phyloP scores from a whole-genome alignment of 2,888 invertebrate genomes.

The Axea sp. region DNA sequence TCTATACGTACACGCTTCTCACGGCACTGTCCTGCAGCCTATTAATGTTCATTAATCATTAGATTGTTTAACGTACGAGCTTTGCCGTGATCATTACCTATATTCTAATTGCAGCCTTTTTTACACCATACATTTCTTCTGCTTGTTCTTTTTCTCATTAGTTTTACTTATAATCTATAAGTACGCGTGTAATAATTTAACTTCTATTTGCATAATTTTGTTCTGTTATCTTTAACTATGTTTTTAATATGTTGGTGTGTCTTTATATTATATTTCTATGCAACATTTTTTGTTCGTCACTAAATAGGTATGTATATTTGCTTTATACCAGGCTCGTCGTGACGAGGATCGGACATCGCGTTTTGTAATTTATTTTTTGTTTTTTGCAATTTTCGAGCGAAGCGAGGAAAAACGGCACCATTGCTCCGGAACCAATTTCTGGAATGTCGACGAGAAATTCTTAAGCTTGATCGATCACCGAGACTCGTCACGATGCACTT shows the following conservation, averaged over 20 bases:
- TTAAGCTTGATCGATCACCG: conserved; percentile 23
- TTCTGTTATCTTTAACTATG: conserved; percentile 70
- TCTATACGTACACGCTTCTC: conserved; percentile 63
- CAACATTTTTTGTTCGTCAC: conserved; percentile 62
- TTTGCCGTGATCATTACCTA: conserved; percentile 58
- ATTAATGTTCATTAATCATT: conserved; percentile 61
- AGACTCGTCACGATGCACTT: conserved; percentile 43
- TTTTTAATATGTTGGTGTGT: conserved; percentile 73
- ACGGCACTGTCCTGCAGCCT: conserved; percentile 71
- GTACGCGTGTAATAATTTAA: conserved; percentile 67
- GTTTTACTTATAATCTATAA: conserved; percentile 57
- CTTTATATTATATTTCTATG: conserved; percentile 71
- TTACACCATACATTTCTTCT: conserved; percentile 57
- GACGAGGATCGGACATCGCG: conserved; percentile 34
- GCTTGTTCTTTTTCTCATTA: conserved; percentile 23
- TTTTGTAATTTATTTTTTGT: no score
- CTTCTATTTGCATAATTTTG: conserved; percentile 74
- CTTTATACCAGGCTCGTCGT: conserved; percentile 33
- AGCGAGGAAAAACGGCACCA: no score
- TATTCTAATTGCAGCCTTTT: conserved; percentile 69
- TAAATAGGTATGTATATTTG: conserved; percentile 63
- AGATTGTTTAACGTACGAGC: conserved; percentile 53
- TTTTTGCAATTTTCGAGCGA: no score
- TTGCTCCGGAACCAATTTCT: no score
- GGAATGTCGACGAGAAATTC: no score